Conservation (phyloP, 2,888 invertebrate species). For the Mycogona germanica region DNA sequence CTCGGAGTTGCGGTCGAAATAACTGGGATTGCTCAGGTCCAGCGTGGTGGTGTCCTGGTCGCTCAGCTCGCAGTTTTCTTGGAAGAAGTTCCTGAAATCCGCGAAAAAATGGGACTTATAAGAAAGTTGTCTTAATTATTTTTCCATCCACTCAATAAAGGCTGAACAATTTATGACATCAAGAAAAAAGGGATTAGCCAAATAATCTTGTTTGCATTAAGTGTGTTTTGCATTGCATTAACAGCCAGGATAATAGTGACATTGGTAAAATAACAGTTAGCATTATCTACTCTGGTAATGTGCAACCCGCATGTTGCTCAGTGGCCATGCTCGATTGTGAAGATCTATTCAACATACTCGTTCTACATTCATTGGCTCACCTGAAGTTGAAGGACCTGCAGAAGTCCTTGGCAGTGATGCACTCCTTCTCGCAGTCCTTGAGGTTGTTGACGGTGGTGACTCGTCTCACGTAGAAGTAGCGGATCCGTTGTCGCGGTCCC, state of each 20-base stretch:
- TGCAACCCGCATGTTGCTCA: too few species aligned
- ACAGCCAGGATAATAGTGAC: conserved; percentile 8
- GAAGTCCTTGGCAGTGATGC: conserved; percentile 68
- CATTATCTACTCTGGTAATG: too few species aligned
- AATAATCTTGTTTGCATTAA: too few species aligned
- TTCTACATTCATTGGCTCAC: conserved; percentile 36
- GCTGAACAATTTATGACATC: conserved; percentile 7
- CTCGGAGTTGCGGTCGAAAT: conserved; percentile 61
- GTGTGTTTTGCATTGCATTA: too few species aligned
- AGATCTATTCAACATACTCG: too few species aligned
- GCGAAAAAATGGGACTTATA: background rate
- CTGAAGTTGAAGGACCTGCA: conserved; percentile 80
- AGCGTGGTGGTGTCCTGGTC: conserved; percentile 67
- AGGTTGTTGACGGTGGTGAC: conserved; percentile 59
- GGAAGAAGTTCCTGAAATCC: conserved; percentile 23
- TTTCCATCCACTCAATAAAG: too few species aligned
- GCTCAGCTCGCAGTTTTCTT: conserved; percentile 78
- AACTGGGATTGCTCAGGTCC: conserved; percentile 69
- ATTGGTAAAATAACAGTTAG: too few species aligned
- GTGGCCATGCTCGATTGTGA: too few species aligned
- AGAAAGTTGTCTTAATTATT: background rate
- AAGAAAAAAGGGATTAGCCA: too few species aligned
- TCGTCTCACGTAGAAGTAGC: conserved; percentile 61
- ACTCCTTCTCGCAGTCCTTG: conserved; percentile 70
- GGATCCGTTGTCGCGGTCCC: conserved; percentile 60